These are phyloP conservation scores for Saimiri boliviensis DNA, from an alignment of 2,113 vertebrate genomes.

Conservation along the genomic window DNA sequence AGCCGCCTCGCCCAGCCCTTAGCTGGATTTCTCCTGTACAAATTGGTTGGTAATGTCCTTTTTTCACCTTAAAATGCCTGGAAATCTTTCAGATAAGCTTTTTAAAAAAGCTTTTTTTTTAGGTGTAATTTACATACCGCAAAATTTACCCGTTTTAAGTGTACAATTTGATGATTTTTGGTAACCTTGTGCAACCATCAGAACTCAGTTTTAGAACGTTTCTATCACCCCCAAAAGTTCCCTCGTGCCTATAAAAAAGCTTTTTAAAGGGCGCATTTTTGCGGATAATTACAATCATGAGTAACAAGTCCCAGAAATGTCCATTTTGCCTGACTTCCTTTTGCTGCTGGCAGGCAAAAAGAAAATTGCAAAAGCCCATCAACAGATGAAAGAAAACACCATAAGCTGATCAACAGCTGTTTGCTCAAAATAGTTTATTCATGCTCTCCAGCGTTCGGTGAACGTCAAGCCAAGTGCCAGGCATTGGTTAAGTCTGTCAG, in stretches of 20 bases:
- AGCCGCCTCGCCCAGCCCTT: no score
- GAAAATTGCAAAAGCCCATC: slow-evolving; percentile 44
- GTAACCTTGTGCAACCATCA: not conserved
- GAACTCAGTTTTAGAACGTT: not conserved
- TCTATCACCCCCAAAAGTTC: not conserved
- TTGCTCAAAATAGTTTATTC: slow-evolving; percentile 69
- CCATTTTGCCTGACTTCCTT: slow-evolving; percentile 36
- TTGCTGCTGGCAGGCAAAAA: slow-evolving; percentile 47
- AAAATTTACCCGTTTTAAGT: slow-evolving; percentile 38
- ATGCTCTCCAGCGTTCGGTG: not conserved
- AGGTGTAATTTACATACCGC: not conserved
- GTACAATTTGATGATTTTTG: not conserved
- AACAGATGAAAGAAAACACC: slow-evolving; percentile 52
- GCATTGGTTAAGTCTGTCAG: not conserved
- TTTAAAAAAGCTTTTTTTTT: not conserved
- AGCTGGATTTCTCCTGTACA: not conserved
- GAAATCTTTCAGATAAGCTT: not conserved
- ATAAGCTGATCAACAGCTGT: slow-evolving; percentile 59
- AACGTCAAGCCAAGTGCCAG: slow-evolving; percentile 11
- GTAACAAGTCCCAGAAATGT: slow-evolving; percentile 19
- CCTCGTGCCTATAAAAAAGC: not conserved
- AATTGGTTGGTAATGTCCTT: not conserved
- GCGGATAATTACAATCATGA: slow-evolving; percentile 14
- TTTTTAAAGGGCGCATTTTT: slow-evolving; percentile 12
- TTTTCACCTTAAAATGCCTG: slow-evolving; percentile 29